These are phyloP conservation scores for Eugnorisma glareosa DNA, from an alignment of 2,888 invertebrate genomes.

Conservation along the genomic window DNA sequence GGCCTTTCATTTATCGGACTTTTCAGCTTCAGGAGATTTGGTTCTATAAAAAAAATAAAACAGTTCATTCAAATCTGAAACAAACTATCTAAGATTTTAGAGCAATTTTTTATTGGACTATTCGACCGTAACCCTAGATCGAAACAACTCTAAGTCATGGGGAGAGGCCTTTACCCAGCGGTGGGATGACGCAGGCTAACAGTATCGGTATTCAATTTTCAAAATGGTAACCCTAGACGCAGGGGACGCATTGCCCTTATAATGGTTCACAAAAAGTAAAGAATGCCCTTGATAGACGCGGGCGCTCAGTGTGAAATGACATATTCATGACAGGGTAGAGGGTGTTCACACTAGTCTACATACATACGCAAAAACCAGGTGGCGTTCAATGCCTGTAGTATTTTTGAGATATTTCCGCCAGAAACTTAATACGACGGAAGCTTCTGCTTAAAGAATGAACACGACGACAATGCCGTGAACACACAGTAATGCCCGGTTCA, in stretches of 20 bases:
- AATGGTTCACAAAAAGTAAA: slow-evolving; percentile 67
- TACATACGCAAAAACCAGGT: not conserved
- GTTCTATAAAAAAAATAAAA: not conserved
- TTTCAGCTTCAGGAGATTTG: not conserved
- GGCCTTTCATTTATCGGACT: not conserved
- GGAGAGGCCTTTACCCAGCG: no score
- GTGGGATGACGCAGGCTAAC: no score
- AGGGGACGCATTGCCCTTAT: slow-evolving; percentile 45
- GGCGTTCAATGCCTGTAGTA: not conserved
- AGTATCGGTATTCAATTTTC: not conserved
- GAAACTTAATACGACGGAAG: not conserved
- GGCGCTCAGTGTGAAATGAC: slow-evolving; percentile 76
- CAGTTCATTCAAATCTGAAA: not conserved
- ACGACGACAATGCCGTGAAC: not conserved
- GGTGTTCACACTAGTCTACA: slow-evolving; percentile 6
- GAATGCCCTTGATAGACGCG: slow-evolving; percentile 69
- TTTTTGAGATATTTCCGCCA: not conserved
- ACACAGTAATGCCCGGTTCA: not conserved
- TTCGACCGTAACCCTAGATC: no score
- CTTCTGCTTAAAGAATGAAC: not conserved
- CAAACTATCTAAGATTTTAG: not conserved
- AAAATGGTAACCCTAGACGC: not conserved
- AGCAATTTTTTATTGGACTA: not conserved
- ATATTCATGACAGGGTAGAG: slow-evolving; percentile 61
- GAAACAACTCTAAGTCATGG: no score